A percentile compares a stretch with the other conserved stretches of the same genome.
phyloP scores from a whole-genome alignment of 53 echinoderm and acorn worm genomes.

The Pentamera pediparva region DNA sequence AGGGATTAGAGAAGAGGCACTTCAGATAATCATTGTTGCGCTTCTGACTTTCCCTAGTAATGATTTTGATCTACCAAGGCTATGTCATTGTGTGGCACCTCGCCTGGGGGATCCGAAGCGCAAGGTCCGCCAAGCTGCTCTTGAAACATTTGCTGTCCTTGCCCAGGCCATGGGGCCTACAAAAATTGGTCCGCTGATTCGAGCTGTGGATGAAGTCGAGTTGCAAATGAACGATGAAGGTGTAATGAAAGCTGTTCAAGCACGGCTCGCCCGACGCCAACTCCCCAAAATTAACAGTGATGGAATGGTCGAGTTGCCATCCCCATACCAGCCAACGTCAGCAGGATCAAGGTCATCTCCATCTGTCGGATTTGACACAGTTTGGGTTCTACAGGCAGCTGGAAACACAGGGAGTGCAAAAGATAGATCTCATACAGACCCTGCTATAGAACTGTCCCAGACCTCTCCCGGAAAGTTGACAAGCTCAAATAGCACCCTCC shows the following conservation, averaged over 20 bases:
- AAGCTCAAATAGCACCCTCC: conserved; percentile 26
- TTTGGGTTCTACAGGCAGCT: conserved; percentile 83
- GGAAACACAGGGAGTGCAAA: conserved; percentile 71
- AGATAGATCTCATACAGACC: conserved; percentile 58
- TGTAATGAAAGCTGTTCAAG: conserved; percentile 96
- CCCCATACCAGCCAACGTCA: conserved; percentile 72
- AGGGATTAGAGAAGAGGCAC: conserved; percentile 90
- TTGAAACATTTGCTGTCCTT: conserved; percentile 90
- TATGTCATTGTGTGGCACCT: conserved; percentile 76
- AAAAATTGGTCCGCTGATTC: conserved; percentile 79
- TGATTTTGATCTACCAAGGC: conserved; percentile 88
- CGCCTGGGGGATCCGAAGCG: conserved; percentile 83
- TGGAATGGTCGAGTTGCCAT: conserved; percentile 84
- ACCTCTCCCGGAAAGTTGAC: conserved; percentile 64
- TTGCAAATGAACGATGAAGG: conserved; percentile 90
- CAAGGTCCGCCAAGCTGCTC: conserved; percentile 71
- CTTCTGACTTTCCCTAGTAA: conserved; percentile 96
- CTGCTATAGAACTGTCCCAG: conserved; percentile 74
- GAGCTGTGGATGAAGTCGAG: conserved; percentile 91
- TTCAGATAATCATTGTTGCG: conserved; percentile 88
- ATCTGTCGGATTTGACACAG: conserved; percentile 60
- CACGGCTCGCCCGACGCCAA: conserved; percentile 85
- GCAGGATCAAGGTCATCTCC: conserved; percentile 59
- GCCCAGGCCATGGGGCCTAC: conserved; percentile 98
- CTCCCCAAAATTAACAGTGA: conserved; percentile 82